Evolutionary conservation across 2,113 vertebrate genomes (phyloP).

Genomic region (Catharus bicknelli): DNA sequence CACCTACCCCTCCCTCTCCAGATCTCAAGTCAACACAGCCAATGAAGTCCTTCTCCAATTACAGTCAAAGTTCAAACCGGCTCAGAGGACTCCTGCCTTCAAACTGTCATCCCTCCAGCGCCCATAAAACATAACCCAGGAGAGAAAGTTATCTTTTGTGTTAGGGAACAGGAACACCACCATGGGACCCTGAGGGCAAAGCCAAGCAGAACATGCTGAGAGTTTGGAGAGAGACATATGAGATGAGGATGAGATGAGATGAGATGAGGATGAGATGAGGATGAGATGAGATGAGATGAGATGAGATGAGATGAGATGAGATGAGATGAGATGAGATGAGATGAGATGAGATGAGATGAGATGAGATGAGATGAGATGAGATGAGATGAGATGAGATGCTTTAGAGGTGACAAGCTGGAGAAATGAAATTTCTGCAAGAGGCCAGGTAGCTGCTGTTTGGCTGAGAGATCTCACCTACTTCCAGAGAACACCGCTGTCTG

Average conservation of each 20-base stretch:
- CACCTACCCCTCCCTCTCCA: not conserved
- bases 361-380: too few species aligned
- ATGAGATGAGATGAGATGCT: not conserved
- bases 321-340: too few species aligned
- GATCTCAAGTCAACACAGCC: not conserved
- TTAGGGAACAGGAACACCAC: not conserved
- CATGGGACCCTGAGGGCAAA: not conserved
- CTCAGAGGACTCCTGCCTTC: not conserved
- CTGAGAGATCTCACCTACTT: not conserved
- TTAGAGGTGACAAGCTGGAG: not conserved
- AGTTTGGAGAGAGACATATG: not conserved
- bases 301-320: not conserved
- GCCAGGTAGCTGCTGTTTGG: not conserved
- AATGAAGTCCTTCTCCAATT: not conserved
- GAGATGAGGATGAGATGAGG: too few species aligned
- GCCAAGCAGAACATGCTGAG: not conserved
- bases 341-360: too few species aligned
- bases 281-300: not conserved
- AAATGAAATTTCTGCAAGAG: not conserved
- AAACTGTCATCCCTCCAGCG: not conserved
- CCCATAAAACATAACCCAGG: not conserved
- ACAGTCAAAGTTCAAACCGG: not conserved
- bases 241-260: too few species aligned
- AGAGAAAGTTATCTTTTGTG: not conserved
- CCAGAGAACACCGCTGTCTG: not conserved